Percentiles rank a stretch among this genome's conserved stretches.
phyloP scores from a whole-genome alignment of 2,888 invertebrate genomes.

The Zonitis immaculata region DNA sequence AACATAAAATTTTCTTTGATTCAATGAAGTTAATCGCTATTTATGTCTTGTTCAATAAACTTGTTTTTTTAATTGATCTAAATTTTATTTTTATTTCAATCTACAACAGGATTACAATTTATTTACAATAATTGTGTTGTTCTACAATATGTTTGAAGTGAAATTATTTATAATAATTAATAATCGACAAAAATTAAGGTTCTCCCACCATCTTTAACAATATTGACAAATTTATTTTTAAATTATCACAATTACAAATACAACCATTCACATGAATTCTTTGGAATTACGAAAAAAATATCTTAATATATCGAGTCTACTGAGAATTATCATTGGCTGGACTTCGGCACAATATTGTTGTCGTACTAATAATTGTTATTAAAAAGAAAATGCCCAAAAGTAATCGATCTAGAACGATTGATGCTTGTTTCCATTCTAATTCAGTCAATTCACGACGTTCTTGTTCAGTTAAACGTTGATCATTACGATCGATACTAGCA shows the following conservation, averaged over 20 bases:
- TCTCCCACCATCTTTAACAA: no score
- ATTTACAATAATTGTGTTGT: neutral
- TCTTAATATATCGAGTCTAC: neutral
- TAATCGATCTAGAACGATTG: constrained; percentile 77
- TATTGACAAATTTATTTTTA: neutral
- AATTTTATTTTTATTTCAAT: no score
- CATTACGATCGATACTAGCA: constrained; percentile 74
- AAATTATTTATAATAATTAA: no score
- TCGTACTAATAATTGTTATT: constrained; percentile 72
- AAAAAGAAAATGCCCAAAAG: constrained; percentile 72
- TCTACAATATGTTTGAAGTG: neutral
- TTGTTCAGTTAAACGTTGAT: constrained; percentile 71
- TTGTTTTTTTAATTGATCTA: no score
- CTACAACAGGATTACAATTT: neutral
- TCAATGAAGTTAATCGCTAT: neutral
- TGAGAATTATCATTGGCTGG: constrained; percentile 38
- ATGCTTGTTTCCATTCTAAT: constrained; percentile 79
- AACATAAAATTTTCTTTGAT: neutral
- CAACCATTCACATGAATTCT: neutral
- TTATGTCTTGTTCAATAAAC: no score
- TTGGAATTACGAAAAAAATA: neutral
- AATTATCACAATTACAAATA: neutral
- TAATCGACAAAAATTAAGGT: no score
- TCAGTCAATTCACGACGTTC: constrained; percentile 75
- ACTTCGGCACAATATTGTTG: constrained; percentile 68